Percentiles rank a stretch among this genome's conserved stretches.
Evolutionary conservation across 2,888 invertebrate genomes (phyloP).

Genomic region (Pimpla rufipes): DNA sequence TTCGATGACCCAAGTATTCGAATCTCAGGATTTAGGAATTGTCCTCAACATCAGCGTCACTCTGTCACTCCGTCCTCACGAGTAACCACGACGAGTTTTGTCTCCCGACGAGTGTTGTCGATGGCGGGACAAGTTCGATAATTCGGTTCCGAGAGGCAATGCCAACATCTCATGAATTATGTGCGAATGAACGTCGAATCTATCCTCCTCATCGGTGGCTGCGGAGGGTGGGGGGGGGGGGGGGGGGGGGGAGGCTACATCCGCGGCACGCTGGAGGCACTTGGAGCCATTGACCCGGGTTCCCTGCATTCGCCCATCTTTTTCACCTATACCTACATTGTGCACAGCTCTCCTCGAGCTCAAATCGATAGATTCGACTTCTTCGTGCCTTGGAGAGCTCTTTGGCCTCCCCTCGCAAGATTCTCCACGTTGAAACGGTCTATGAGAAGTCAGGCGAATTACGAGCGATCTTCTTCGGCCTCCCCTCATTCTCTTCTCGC

Average conservation of each 20-base stretch:
- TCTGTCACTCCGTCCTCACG: background rate
- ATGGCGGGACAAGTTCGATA: background rate
- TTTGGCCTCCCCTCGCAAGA: conserved; percentile 20
- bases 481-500: conserved; percentile 7
- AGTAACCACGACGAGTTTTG: background rate
- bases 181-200: conserved; percentile 54
- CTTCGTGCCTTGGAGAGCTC: conserved; percentile 44
- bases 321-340: conserved; percentile 23
- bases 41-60: no score
- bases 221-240: no score
- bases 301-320: background rate
- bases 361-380: conserved; percentile 75
- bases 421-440: conserved; percentile 64
- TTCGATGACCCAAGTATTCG: no score
- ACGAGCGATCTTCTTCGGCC: conserved; percentile 68
- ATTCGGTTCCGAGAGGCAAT: conserved; percentile 18
- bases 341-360: conserved; percentile 16
- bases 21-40: no score
- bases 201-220: conserved; percentile 24
- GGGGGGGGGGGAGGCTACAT: background rate
- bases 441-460: conserved; percentile 76
- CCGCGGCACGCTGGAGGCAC: conserved; percentile 18
- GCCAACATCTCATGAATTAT: conserved; percentile 74
- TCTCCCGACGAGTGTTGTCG: background rate
- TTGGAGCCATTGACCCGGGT: conserved; percentile 65